These are phyloP conservation scores for Pedicia rivosa DNA, from an alignment of 2,888 invertebrate genomes.

Conservation along the genomic window DNA sequence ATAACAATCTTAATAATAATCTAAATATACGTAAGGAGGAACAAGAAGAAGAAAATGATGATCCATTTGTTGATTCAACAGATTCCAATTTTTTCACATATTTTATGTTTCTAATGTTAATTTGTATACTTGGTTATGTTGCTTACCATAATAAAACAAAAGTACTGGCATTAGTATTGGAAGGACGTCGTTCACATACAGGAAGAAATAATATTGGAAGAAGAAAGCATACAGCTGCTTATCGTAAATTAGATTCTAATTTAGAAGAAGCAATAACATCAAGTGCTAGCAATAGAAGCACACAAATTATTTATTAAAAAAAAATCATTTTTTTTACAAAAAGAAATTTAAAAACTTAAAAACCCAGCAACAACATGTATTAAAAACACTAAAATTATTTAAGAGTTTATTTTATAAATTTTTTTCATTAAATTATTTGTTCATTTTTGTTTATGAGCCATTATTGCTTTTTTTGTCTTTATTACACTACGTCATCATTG, in stretches of 20 bases:
- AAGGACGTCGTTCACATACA: constrained; percentile 32
- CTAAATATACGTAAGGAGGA: too few relatives aligned
- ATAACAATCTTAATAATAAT: too few relatives aligned
- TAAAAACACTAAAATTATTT: too few relatives aligned
- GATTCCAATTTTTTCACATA: constrained; percentile 53
- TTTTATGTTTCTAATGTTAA: constrained; percentile 42
- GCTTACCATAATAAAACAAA: constrained; percentile 49
- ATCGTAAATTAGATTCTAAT: constrained; percentile 47
- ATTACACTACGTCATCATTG: too few relatives aligned
- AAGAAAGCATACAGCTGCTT: constrained; percentile 43
- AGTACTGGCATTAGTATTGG: constrained; percentile 46
- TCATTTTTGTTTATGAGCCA: too few relatives aligned
- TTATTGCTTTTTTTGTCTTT: too few relatives aligned
- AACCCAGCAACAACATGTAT: too few relatives aligned
- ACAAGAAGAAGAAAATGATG: constrained; percentile 6
- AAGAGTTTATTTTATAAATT: too few relatives aligned
- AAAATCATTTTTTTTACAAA: too few relatives aligned
- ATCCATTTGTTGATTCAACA: constrained; percentile 29
- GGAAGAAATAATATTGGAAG: constrained; percentile 26
- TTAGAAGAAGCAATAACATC: constrained; percentile 51
- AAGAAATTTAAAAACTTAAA: too few relatives aligned
- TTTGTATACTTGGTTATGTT: constrained; percentile 44
- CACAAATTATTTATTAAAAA: constrained; percentile 18
- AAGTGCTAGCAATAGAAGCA: constrained; percentile 12
- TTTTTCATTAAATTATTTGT: too few relatives aligned